phyloP scores from a whole-genome alignment of 2,888 invertebrate species.

The Troides aeacus region DNA sequence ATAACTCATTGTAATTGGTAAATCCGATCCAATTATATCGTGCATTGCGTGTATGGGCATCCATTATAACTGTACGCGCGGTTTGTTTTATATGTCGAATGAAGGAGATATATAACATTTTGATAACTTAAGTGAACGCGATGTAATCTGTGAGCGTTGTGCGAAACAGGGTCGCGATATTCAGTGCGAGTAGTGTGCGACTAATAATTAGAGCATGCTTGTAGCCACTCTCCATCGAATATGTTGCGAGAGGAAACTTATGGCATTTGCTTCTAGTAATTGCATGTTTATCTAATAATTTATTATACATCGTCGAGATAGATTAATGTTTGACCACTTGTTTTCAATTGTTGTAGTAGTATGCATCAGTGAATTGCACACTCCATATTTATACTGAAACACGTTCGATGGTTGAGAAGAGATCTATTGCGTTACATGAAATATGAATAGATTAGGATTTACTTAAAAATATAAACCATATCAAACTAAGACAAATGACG shows the following conservation, averaged over 20 bases:
- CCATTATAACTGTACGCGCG: conserved; percentile 19
- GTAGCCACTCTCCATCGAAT: conserved; percentile 9
- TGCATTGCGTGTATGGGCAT: conserved; percentile 16
- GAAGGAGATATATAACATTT: conserved; percentile 19
- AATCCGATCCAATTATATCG: conserved; percentile 8
- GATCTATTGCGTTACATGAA: no score
- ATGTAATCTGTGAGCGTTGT: conserved; percentile 16
- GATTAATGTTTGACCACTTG: no score
- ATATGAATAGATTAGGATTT: no score
- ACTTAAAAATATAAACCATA: no score
- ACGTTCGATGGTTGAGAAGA: no score
- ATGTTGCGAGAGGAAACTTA: conserved; percentile 1
- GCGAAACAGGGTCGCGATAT: conserved; percentile 22
- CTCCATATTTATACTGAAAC: no score
- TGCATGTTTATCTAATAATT: no score
- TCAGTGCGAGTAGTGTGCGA: conserved; percentile 11
- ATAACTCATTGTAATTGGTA: not conserved
- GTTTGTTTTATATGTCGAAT: conserved; percentile 22
- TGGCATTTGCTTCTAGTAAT: conserved; percentile 1
- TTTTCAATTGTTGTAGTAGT: no score
- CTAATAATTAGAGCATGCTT: conserved; percentile 21
- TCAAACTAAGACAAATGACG: no score
- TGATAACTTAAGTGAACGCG: conserved; percentile 20
- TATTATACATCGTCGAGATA: no score
- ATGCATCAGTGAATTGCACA: no score